Conservation (phyloP, 2,797 vertebrate species). For the Chanos chanos region DNA sequence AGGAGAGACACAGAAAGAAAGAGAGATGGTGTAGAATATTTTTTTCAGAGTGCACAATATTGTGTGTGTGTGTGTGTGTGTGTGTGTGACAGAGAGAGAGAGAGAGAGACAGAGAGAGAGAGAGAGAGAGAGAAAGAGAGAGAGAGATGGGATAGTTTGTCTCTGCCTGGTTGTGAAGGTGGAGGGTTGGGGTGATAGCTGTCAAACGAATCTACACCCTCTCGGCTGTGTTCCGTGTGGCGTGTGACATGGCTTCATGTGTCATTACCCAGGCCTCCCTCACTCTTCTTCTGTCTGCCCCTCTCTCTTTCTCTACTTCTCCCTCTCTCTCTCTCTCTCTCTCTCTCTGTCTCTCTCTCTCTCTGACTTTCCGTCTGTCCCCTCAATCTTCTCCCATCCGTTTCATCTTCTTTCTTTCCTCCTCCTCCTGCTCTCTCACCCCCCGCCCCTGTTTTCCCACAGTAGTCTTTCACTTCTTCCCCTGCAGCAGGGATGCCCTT, state of each 20-base stretch:
- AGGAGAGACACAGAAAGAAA: background rate
- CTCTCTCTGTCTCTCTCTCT: background rate
- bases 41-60: too few relatives aligned
- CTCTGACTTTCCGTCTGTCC: too few relatives aligned
- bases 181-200: too few relatives aligned
- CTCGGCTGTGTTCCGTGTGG: background rate
- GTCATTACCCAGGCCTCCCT: background rate
- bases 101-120: background rate
- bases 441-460: slow-evolving; percentile 2
- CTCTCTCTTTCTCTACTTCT: too few relatives aligned
- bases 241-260: too few relatives aligned
- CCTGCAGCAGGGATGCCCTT: background rate
- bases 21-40: too few relatives aligned
- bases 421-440: background rate
- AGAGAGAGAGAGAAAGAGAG: slow-evolving; percentile 1
- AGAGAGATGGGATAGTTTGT: slow-evolving; percentile 8
- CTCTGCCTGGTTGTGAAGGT: slow-evolving; percentile 19
- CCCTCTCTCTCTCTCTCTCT: background rate
- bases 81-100: background rate
- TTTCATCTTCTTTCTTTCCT: background rate
- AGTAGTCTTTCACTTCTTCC: background rate
- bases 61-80: too few relatives aligned
- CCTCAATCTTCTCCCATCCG: too few relatives aligned
- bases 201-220: too few relatives aligned
- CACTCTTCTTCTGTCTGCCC: background rate